A percentile compares a stretch with the other conserved stretches of the same genome.
These are phyloP conservation scores for Cataglyphis rosenhaueri DNA, from an alignment of 2,888 invertebrate species.

Conservation along the genomic window DNA sequence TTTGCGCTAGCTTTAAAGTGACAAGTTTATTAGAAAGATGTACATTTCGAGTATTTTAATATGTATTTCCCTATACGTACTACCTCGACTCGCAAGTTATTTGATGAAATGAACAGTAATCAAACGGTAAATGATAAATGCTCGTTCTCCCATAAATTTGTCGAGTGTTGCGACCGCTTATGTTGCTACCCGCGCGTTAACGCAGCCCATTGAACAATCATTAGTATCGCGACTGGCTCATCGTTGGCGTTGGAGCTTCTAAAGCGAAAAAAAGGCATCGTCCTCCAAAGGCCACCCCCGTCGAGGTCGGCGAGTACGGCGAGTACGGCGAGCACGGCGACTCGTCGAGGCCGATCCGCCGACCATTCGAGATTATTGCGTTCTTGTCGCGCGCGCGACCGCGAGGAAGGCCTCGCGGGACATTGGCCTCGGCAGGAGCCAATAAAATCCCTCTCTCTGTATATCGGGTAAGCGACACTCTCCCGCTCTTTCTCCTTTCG, in stretches of 20 bases:
- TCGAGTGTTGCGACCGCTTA: neutral
- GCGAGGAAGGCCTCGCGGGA: slow-evolving; percentile 58
- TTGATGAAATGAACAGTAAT: neutral
- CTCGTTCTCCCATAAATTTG: neutral
- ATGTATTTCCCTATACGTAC: neutral
- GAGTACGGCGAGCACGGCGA: no score
- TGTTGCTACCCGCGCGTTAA: neutral
- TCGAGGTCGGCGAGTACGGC: neutral
- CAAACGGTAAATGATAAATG: neutral
- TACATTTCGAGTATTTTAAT: no score
- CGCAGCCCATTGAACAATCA: neutral
- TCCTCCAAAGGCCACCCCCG: slow-evolving; percentile 41
- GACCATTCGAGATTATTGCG: slow-evolving; percentile 45
- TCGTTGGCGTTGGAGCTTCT: slow-evolving; percentile 6
- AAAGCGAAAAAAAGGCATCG: slow-evolving; percentile 10
- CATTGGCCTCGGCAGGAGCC: slow-evolving; percentile 59
- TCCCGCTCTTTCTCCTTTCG: slow-evolving; percentile 47
- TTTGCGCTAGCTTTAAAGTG: neutral
- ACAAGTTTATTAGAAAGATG: no score
- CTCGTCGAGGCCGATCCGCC: slow-evolving; percentile 18
- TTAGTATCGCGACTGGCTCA: neutral
- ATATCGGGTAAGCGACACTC: slow-evolving; percentile 54
- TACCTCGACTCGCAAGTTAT: neutral
- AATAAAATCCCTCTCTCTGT: slow-evolving; percentile 56
- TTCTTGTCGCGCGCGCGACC: slow-evolving; percentile 40